phyloP scores from a whole-genome alignment of 2,797 vertebrate genomes.

The Sciaenops ocellatus region DNA sequence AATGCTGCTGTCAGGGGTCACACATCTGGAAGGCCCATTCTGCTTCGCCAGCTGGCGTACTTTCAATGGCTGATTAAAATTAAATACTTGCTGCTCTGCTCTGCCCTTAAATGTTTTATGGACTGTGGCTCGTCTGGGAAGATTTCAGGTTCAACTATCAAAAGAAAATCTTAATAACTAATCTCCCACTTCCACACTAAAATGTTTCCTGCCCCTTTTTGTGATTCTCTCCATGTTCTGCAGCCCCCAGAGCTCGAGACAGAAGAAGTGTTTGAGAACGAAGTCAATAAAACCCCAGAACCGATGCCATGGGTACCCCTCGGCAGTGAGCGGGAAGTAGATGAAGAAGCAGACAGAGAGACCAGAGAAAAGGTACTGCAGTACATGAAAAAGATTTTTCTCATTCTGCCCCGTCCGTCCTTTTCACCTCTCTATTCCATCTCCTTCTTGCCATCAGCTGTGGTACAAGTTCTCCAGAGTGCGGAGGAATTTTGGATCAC shows the following conservation, averaged over 20 bases:
- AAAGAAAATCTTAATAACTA: not conserved
- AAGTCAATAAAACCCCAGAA: slow-evolving; percentile 75
- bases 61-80: not conserved
- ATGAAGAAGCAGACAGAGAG: slow-evolving; percentile 87
- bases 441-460: slow-evolving; percentile 82
- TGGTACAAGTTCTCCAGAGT: slow-evolving; percentile 85
- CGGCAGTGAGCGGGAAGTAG: slow-evolving; percentile 93
- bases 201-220: slow-evolving; percentile 4
- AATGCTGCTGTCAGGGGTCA: not conserved
- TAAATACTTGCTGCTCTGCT: not conserved
- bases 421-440: not conserved
- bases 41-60: slow-evolving; percentile 11
- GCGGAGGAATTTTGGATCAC: slow-evolving; percentile 82
- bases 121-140: slow-evolving; percentile 3
- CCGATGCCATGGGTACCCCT: slow-evolving; percentile 89
- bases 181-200: not conserved
- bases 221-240: slow-evolving; percentile 31
- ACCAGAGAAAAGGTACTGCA: slow-evolving; percentile 83
- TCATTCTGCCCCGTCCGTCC: not conserved
- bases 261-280: slow-evolving; percentile 72
- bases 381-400: not conserved
- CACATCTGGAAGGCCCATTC: not conserved
- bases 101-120: not conserved
- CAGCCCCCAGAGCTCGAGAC: slow-evolving; percentile 81
- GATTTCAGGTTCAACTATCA: not conserved